A percentile compares a stretch with the other conserved stretches of the same genome.
phyloP scores from a whole-genome alignment of 30 jellyfish, hydroid and myxozoan genomes.

The Pseudorhiza aurosa region DNA sequence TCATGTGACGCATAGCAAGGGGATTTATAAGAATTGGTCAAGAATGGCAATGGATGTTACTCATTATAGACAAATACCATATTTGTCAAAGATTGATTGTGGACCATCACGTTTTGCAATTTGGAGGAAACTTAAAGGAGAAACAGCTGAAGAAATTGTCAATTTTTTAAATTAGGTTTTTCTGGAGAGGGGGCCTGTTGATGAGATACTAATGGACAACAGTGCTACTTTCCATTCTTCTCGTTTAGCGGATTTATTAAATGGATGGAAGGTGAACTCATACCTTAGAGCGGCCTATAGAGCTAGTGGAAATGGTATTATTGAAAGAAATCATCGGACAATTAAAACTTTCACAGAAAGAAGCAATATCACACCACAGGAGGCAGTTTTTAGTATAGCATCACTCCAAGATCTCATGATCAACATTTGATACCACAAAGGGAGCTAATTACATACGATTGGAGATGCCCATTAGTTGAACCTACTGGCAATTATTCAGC shows the following conservation, averaged over 20 bases:
- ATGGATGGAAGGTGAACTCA: neutral
- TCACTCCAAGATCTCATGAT: neutral
- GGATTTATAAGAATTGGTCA: neutral
- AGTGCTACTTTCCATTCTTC: neutral
- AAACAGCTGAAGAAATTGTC: neutral
- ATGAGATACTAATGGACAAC: neutral
- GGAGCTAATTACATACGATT: too few species aligned
- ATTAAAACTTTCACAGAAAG: neutral
- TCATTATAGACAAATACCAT: neutral
- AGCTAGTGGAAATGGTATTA: neutral
- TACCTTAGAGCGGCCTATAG: neutral
- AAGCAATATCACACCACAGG: neutral
- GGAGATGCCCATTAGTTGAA: too few species aligned
- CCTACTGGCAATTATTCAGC: too few species aligned
- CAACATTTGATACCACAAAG: too few species aligned
- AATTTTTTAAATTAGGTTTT: neutral
- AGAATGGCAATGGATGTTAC: conserved; percentile 16
- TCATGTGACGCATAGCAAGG: too few species aligned
- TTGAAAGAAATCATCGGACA: conserved; percentile 1
- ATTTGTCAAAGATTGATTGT: conserved; percentile 10
- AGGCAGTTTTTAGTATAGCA: conserved; percentile 1
- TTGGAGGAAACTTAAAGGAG: neutral
- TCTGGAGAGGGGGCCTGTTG: neutral
- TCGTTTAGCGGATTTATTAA: neutral
- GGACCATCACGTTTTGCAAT: conserved; percentile 24